Percentiles rank a stretch among this genome's conserved stretches.
phyloP scores from a whole-genome alignment of 2,797 vertebrate genomes.

The Tinamus major region DNA sequence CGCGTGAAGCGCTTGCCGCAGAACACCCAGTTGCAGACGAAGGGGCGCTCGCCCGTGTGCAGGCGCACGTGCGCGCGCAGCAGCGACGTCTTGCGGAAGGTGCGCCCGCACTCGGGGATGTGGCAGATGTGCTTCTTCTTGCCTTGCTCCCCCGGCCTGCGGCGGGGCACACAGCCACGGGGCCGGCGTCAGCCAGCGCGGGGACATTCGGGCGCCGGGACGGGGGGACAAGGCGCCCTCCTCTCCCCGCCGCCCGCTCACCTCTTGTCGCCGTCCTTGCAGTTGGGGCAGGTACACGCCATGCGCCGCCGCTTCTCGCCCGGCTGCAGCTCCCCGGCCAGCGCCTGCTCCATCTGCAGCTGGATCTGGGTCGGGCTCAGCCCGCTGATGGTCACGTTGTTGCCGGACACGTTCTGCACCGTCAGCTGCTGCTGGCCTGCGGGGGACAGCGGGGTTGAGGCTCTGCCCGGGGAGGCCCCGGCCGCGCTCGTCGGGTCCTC shows the following conservation, averaged over 20 bases:
- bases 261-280: constrained; percentile 97
- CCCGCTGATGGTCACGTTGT: constrained; percentile 91
- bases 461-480: neutral
- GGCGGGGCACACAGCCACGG: neutral
- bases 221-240: neutral
- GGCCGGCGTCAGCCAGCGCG: neutral
- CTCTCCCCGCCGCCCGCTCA: neutral
- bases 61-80: constrained; percentile 94
- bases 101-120: constrained; percentile 93
- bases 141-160: constrained; percentile 91
- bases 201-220: too few species aligned
- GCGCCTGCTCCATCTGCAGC: constrained; percentile 93
- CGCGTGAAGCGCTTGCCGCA: constrained; percentile 97
- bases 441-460: neutral
- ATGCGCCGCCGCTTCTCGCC: constrained; percentile 94
- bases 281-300: constrained; percentile 98
- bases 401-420: constrained; percentile 91
- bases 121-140: constrained; percentile 98
- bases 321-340: constrained; percentile 89
- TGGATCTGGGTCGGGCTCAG: constrained; percentile 86
- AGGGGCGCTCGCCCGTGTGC: constrained; percentile 95
- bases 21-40: constrained; percentile 97
- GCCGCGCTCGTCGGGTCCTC: accelerated
- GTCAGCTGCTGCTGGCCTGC: constrained; percentile 96
- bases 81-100: constrained; percentile 95